Evolutionary conservation across 2,113 vertebrate species (phyloP).

Genomic region (Danionella cerebrum): DNA sequence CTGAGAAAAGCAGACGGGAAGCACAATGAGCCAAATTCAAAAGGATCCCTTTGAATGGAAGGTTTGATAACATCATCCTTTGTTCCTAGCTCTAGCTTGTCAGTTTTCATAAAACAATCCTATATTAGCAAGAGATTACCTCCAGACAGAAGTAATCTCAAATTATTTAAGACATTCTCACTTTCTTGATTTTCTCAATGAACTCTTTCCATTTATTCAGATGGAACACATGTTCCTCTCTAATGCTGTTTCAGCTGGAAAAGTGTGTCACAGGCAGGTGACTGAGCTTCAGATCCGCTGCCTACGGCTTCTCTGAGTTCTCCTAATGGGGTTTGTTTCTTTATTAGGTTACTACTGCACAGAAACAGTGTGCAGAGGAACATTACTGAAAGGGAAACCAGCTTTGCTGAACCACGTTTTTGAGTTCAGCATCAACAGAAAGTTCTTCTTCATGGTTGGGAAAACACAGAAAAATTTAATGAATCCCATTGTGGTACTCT

Average conservation of each 20-base stretch:
- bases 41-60: neutral
- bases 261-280: constrained; percentile 39
- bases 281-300: constrained; percentile 12
- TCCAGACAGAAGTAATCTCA: constrained; percentile 6
- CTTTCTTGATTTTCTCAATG: neutral
- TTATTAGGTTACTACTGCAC: constrained; percentile 49
- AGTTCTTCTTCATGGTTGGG: neutral
- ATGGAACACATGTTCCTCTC: constrained; percentile 32
- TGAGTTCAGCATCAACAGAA: neutral
- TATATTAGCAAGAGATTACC: too few relatives aligned
- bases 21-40: constrained; percentile 11
- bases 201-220: constrained; percentile 17
- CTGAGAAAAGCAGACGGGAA: constrained; percentile 1
- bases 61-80: neutral
- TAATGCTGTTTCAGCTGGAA: constrained; percentile 45
- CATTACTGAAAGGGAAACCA: too few relatives aligned
- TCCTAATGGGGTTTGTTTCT: constrained; percentile 33
- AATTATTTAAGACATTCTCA: constrained; percentile 12
- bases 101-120: too few relatives aligned
- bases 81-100: neutral
- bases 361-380: too few relatives aligned
- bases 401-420: neutral
- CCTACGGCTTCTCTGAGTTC: constrained; percentile 20
- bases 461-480: too few relatives aligned
- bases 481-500: too few relatives aligned